These are phyloP conservation scores for Oppia nitens DNA, from an alignment of 1,140 invertebrate genomes.

Conservation along the genomic window DNA sequence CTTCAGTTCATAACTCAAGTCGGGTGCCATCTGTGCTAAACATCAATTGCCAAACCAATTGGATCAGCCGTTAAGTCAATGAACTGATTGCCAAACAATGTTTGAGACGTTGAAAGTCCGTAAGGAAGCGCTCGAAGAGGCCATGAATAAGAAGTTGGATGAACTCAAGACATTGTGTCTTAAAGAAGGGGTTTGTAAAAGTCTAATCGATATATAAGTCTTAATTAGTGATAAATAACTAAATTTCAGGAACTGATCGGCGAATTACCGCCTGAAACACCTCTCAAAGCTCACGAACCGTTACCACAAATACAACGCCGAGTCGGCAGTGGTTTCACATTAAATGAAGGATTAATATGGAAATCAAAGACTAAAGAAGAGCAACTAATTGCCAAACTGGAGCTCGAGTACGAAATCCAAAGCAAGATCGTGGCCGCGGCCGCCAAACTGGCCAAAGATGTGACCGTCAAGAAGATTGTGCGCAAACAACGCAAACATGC, in stretches of 20 bases:
- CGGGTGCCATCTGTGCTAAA: too few species aligned
- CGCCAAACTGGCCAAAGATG: conserved; percentile 49
- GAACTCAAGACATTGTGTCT: conserved; percentile 62
- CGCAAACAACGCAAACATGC: conserved; percentile 48
- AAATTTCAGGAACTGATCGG: conserved; percentile 54
- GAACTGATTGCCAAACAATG: too few species aligned
- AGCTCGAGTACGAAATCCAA: conserved; percentile 59
- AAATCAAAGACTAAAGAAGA: conserved; percentile 42
- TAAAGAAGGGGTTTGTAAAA: conserved; percentile 43
- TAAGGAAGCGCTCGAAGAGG: conserved; percentile 39
- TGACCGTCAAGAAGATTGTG: conserved; percentile 43
- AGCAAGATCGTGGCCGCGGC: conserved; percentile 55
- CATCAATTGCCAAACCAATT: too few species aligned
- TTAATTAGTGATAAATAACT: too few species aligned
- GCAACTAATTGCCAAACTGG: conserved; percentile 42
- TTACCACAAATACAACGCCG: conserved; percentile 44
- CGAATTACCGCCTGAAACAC: conserved; percentile 58
- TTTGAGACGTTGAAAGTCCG: conserved; percentile 36
- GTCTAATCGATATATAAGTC: too few species aligned
- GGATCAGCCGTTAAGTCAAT: too few species aligned
- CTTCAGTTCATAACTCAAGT: too few species aligned
- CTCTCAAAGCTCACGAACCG: conserved; percentile 54
- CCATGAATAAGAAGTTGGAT: conserved; percentile 51
- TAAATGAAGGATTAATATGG: conserved; percentile 44
- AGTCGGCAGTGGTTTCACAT: conserved; percentile 49